These are phyloP conservation scores for Perizoma flavofasciatum DNA, from an alignment of 2,888 invertebrate genomes.

Conservation along the genomic window DNA sequence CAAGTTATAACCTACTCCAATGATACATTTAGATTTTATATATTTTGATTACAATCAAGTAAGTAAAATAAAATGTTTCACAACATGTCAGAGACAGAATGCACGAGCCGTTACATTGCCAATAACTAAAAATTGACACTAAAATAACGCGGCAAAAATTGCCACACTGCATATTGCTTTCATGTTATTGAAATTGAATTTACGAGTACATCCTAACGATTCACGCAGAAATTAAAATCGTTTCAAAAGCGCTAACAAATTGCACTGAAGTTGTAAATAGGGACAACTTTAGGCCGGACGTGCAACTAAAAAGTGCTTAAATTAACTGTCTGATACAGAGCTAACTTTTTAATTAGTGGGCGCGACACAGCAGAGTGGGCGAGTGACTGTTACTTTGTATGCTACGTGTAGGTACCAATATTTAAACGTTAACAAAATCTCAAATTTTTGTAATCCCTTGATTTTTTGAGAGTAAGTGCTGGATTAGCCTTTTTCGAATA, in stretches of 20 bases:
- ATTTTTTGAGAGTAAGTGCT: no score
- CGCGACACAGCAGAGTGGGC: slow-evolving; percentile 21
- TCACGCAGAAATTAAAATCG: slow-evolving; percentile 37
- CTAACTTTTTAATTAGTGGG: slow-evolving; percentile 42
- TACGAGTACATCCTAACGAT: slow-evolving; percentile 32
- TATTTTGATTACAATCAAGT: no score
- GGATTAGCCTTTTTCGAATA: no score
- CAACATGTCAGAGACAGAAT: slow-evolving; percentile 8
- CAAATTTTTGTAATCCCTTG: no score
- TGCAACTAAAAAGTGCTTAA: slow-evolving; percentile 40
- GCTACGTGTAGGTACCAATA: not conserved
- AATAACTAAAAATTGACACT: slow-evolving; percentile 18
- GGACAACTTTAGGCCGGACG: slow-evolving; percentile 36
- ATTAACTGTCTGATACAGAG: slow-evolving; percentile 40
- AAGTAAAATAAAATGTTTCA: not conserved
- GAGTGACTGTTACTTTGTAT: slow-evolving; percentile 14
- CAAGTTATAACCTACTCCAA: no score
- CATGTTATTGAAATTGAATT: slow-evolving; percentile 40
- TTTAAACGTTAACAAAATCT: no score
- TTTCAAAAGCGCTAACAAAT: slow-evolving; percentile 32
- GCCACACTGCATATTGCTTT: slow-evolving; percentile 30
- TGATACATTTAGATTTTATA: no score
- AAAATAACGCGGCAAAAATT: slow-evolving; percentile 24
- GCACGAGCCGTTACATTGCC: slow-evolving; percentile 9
- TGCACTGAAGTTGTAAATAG: slow-evolving; percentile 41